Evolutionary conservation across 2,888 invertebrate genomes (phyloP).

Genomic region (Sceliomorpha sp.): DNA sequence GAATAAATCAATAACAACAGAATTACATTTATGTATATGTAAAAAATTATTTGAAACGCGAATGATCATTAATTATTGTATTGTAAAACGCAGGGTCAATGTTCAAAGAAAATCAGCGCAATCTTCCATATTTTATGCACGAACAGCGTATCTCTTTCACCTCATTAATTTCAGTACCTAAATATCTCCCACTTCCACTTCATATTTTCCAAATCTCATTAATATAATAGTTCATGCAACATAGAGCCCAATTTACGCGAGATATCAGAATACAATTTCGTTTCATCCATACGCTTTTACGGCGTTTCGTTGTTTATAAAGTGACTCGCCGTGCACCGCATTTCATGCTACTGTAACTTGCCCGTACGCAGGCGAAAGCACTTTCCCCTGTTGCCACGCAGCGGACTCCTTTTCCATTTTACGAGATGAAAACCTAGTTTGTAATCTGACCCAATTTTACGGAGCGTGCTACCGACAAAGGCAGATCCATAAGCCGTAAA

Average conservation of each 20-base stretch:
- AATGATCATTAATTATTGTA: no score
- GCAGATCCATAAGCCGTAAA: constrained; percentile 40
- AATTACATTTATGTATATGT: constrained; percentile 1
- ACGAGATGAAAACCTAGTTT: constrained; percentile 59
- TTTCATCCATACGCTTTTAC: constrained; percentile 51
- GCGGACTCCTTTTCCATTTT: constrained; percentile 54
- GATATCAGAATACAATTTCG: constrained; percentile 36
- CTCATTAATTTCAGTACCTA: no score
- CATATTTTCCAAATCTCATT: no score
- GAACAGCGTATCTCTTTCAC: no score
- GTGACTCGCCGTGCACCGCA: constrained; percentile 53
- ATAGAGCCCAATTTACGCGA: no score
- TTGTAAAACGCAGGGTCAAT: no score
- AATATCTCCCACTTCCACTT: no score
- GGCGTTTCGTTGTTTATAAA: constrained; percentile 58
- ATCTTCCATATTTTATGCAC: no score
- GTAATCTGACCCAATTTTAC: constrained; percentile 55
- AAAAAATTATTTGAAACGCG: no score
- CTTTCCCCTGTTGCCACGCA: constrained; percentile 40
- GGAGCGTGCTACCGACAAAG: constrained; percentile 17
- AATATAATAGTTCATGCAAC: no score
- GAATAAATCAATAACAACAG: constrained; percentile 1
- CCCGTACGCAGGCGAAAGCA: constrained; percentile 45
- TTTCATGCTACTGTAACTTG: constrained; percentile 48
- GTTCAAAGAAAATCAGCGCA: no score